These are phyloP conservation scores for Eupithecia pulchellata DNA, from an alignment of 2,888 invertebrate species.

Conservation along the genomic window DNA sequence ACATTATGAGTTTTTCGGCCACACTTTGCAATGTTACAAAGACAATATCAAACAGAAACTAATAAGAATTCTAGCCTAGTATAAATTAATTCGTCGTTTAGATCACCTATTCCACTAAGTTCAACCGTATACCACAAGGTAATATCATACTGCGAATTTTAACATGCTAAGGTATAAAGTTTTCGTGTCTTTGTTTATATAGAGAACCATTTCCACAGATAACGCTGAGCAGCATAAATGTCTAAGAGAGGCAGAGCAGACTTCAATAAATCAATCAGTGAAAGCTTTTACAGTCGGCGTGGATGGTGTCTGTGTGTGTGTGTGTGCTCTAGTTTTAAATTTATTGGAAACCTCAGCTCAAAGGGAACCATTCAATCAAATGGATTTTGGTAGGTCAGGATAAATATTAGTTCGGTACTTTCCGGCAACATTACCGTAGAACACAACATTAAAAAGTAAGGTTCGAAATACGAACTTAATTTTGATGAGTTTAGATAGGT, in stretches of 20 bases:
- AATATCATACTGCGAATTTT: neutral
- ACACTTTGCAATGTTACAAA: no score
- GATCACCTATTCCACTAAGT: no score
- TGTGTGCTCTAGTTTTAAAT: neutral
- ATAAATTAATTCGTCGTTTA: no score
- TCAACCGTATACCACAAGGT: neutral
- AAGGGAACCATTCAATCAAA: neutral
- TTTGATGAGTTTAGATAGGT: no score
- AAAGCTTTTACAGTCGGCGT: neutral
- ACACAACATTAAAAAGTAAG: no score
- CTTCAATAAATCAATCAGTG: neutral
- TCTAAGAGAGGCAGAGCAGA: neutral
- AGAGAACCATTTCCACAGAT: neutral
- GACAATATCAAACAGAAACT: no score
- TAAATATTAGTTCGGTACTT: no score
- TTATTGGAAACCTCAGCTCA: neutral
- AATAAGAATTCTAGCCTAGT: no score
- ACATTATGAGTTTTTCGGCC: no score
- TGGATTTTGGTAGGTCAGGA: neutral
- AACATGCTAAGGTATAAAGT: neutral
- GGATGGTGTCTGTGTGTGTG: neutral
- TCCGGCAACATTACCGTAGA: no score
- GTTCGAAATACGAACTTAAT: no score
- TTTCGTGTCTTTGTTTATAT: neutral
- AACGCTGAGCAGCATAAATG: neutral